These are phyloP conservation scores for Gopherus flavomarginatus DNA, from an alignment of 2,113 vertebrate species.

Conservation along the genomic window DNA sequence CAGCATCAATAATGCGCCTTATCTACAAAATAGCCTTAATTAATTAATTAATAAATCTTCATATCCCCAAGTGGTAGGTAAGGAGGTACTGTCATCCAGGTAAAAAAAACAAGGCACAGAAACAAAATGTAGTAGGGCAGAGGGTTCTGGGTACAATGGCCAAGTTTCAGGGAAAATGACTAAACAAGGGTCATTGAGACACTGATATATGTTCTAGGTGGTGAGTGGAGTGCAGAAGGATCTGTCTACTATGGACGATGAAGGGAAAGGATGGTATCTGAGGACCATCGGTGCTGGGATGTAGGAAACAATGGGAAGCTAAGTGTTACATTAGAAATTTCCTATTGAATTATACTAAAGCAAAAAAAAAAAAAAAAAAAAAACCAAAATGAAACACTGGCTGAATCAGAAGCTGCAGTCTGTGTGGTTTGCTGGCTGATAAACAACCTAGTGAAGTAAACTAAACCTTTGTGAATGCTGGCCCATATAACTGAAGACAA, in stretches of 20 bases:
- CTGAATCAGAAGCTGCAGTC: neutral
- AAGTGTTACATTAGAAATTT: neutral
- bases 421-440: neutral
- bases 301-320: neutral
- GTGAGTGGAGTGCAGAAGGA: neutral
- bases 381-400: neutral
- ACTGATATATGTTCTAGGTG: fast-evolving
- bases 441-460: neutral
- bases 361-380: neutral
- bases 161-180: neutral
- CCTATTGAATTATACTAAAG: neutral
- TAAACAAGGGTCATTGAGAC: neutral
- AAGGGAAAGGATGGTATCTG: neutral
- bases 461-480: neutral
- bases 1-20: neutral
- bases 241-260: fast-evolving
- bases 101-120: neutral
- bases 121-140: neutral
- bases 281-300: fast-evolving
- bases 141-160: neutral
- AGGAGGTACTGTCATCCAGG: neutral
- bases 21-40: neutral
- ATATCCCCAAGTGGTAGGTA: neutral
- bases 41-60: neutral
- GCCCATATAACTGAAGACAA: neutral